Evolutionary conservation across 2,797 vertebrate species (phyloP), one percentile per base, ranked within the genome.

Genomic region (Myotis planiceps): DNA sequence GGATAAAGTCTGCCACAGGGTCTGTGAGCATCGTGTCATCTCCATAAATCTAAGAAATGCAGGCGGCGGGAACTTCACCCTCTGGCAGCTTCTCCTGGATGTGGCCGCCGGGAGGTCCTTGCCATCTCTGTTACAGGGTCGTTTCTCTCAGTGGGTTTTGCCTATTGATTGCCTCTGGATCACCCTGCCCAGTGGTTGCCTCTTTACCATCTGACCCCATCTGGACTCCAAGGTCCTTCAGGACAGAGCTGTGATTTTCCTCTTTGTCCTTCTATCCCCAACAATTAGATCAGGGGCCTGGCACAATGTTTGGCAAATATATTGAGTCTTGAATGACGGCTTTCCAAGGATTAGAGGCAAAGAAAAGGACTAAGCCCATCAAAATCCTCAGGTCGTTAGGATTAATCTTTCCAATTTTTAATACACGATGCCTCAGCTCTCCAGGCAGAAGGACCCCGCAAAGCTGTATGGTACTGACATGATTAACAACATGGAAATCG

Each of bases 331-430:
- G n/a, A 86, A 84, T 34, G 8, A 51, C 60, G 10, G 45, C 9
- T 97, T 89, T 96, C 29, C 86, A 68, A 27, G 37, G 63, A 90
- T 21, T 51, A 53, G 27, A 58, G 32, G 29, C n/a, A 19, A 76
- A 55, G 65, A 49, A 45, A 86, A 91, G 29, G 88, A 71, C 49
- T 34, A 94, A 76, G 34, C 15, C 58, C 47, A 90, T 19, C 49
- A 47, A 71, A 90, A 79, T 66, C 42, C 32, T 97, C 18, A 74
- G 34, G 27, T 69, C n/a, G 0, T 51, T 78, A 49, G 65, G 66
- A 71, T 81, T 94, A 13, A 87, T 80, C 19, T 63, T 84, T 81
- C 27, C 9, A 25, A 51, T 92, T 53, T 88, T 89, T 82, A 84
- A 86, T 7, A 16, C 34, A 15, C 51, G 34, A 66, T 45, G 58